phyloP scores from a whole-genome alignment of 92 coral and sea anemone species.

The Meandrina meandrites region DNA sequence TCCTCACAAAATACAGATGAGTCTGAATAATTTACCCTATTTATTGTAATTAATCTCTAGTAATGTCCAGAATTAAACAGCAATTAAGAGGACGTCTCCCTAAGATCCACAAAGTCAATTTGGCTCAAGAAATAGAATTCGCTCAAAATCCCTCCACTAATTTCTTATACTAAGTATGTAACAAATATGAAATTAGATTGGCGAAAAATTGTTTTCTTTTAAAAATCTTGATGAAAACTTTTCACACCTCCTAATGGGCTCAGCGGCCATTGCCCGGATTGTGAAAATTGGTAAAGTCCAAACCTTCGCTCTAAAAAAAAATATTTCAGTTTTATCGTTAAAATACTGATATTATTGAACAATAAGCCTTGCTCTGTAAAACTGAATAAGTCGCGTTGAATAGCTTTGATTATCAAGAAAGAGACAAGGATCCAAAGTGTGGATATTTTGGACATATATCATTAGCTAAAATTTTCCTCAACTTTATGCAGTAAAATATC shows the following conservation, averaged over 20 bases:
- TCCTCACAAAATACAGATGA: too few relatives aligned
- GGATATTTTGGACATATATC: too few relatives aligned
- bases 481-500: not conserved
- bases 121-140: constrained; percentile 10
- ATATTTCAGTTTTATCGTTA: too few relatives aligned
- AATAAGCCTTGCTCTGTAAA: too few relatives aligned
- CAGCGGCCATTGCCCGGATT: not conserved
- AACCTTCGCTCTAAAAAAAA: not conserved
- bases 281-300: not conserved
- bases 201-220: not conserved
- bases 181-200: not conserved
- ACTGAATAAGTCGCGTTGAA: too few relatives aligned
- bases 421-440: too few relatives aligned
- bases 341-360: too few relatives aligned
- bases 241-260: not conserved
- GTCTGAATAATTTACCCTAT: too few relatives aligned
- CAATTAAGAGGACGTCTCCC: not conserved
- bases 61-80: too few relatives aligned
- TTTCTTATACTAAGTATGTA: not conserved
- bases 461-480: too few relatives aligned
- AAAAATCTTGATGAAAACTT: not conserved
- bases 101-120: not conserved
- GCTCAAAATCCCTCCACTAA: not conserved
- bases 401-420: too few relatives aligned
- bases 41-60: too few relatives aligned